Conservation (phyloP, 1,140 invertebrate genomes). For the Cydia amplana region DNA sequence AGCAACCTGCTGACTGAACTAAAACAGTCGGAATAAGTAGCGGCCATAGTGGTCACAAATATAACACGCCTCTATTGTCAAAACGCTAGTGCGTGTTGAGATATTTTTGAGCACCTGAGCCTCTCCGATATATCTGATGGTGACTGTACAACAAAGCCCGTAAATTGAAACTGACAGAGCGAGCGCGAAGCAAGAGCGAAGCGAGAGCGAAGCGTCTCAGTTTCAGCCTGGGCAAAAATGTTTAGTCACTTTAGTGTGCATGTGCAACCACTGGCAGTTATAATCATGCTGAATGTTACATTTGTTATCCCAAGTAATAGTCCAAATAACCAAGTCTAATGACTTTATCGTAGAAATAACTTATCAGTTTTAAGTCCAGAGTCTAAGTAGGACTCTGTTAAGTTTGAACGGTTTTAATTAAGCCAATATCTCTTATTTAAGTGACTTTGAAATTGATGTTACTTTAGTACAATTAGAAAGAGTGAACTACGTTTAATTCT, state of each 20-base stretch:
- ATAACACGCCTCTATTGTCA: not conserved
- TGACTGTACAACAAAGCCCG: too few species aligned
- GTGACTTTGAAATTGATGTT: not conserved
- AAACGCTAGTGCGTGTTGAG: too few species aligned
- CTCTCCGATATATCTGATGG: too few species aligned
- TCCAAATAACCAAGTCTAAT: conserved; percentile 11
- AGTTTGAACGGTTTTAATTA: not conserved
- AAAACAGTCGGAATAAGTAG: too few species aligned
- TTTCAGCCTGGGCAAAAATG: too few species aligned
- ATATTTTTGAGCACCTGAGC: too few species aligned
- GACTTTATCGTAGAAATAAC: conserved; percentile 1
- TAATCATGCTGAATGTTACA: not conserved
- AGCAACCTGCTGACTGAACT: too few species aligned
- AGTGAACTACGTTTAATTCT: not conserved
- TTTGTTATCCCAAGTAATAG: conserved; percentile 16
- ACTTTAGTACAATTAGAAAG: not conserved
- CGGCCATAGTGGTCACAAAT: not conserved
- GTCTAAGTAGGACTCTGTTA: not conserved
- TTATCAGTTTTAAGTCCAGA: not conserved
- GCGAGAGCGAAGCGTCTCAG: too few species aligned
- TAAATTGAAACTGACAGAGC: too few species aligned
- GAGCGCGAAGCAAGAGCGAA: too few species aligned
- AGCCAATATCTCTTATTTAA: conserved; percentile 5
- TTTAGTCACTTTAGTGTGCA: too few species aligned
- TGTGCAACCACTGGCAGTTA: not conserved